Conservation (phyloP, 2,888 invertebrate genomes). For the Pterobdella sp. region DNA sequence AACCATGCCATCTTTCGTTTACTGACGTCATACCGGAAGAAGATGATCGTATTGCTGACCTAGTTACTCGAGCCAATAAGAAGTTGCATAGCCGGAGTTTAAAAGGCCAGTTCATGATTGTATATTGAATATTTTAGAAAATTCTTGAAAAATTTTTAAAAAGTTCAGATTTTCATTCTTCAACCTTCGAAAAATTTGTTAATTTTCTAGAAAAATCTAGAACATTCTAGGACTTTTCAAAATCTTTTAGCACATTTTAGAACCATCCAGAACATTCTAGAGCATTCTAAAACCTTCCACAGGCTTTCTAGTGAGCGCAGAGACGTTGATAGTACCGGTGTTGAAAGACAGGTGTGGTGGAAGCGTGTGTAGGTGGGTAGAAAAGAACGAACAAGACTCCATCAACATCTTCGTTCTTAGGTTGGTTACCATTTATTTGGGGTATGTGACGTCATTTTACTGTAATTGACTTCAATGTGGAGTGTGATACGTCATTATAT, state of each 20-base stretch:
- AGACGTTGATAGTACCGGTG: constrained; percentile 21
- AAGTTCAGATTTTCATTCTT: no score
- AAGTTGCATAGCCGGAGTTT: constrained; percentile 7
- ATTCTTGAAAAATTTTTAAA: no score
- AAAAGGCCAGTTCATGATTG: not conserved
- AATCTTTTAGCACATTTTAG: no score
- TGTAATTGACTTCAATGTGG: no score
- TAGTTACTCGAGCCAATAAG: constrained; percentile 9
- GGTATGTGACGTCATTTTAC: not conserved
- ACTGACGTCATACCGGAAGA: constrained; percentile 14
- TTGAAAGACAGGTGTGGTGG: constrained; percentile 6
- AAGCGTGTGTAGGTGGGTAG: constrained; percentile 8
- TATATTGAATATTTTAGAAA: not conserved
- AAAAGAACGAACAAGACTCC: constrained; percentile 13
- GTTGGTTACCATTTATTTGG: not conserved
- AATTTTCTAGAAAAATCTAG: no score
- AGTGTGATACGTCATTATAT: not conserved
- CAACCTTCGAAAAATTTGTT: no score
- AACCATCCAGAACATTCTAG: no score
- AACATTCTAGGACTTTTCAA: no score
- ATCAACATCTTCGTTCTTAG: constrained; percentile 22
- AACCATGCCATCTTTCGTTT: constrained; percentile 1
- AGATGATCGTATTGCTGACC: not conserved
- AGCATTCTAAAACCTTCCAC: no score
- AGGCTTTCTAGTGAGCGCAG: constrained; percentile 20